A percentile compares a stretch with the other conserved stretches of the same genome.
phyloP scores from a whole-genome alignment of 2,888 invertebrate species.

The Busseola fusca region DNA sequence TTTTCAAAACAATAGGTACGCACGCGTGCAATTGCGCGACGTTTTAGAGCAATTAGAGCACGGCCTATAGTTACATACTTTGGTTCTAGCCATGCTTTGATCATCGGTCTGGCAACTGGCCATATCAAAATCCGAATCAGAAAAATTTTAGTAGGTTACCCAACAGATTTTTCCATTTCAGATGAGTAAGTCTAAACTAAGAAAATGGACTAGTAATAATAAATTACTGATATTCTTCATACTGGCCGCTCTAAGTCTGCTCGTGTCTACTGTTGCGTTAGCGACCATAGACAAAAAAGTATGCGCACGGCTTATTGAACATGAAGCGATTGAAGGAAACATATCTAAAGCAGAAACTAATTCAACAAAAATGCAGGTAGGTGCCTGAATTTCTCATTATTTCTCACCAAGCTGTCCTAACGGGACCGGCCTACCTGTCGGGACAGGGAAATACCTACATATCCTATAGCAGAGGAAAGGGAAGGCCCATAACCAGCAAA shows the following conservation, averaged over 20 bases:
- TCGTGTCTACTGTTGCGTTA: conserved; percentile 87
- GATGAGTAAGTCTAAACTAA: conserved; percentile 49
- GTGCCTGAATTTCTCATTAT: not conserved
- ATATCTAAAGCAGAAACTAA: not conserved
- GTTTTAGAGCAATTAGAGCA: too few species aligned
- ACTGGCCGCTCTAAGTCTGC: conserved; percentile 77
- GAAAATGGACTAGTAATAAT: conserved; percentile 65
- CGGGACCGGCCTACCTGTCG: too few species aligned
- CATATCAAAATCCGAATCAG: not conserved
- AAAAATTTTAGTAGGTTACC: not conserved
- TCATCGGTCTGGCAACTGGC: not conserved
- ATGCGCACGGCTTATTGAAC: conserved; percentile 20
- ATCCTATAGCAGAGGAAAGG: too few species aligned
- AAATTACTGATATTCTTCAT: conserved; percentile 78
- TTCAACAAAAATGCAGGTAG: conserved; percentile 1
- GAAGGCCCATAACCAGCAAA: too few species aligned
- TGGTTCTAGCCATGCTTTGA: not conserved
- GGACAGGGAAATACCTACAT: too few species aligned
- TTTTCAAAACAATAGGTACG: too few species aligned
- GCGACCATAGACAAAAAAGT: conserved; percentile 65
- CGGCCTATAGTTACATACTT: not conserved
- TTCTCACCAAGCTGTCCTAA: not conserved
- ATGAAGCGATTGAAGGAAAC: not conserved
- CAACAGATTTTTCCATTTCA: conserved; percentile 38
- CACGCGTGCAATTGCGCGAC: too few species aligned